Evolutionary conservation across 2,113 vertebrate species (phyloP), one percentile per base, ranked within the genome.

Genomic region (Aptenodytes patagonicus): DNA sequence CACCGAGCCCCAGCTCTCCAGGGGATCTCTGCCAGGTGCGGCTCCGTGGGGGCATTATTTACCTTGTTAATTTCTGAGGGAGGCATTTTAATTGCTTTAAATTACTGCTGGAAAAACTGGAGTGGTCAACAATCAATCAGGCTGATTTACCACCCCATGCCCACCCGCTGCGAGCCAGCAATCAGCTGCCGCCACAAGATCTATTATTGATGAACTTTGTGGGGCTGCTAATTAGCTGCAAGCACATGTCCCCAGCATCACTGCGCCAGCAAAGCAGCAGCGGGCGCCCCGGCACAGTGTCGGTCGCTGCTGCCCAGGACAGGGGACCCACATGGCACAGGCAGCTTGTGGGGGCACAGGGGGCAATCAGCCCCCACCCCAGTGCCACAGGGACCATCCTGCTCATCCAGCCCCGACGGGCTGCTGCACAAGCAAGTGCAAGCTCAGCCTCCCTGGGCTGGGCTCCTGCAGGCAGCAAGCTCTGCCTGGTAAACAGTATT

Each of bases 151-250:
- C 96, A 95, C 95, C 93, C 70, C 93, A 13, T 94, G 66, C 97
- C 97, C 96, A 96, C 98, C 98, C 65, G 93, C 98, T 57, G 95
- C 38, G 93, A 98, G 97, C 96, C 97, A 51, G 98, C 98, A 98
- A 98, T 98, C 98, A 98, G 97, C 98, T 95, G 88, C 98, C 85
- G 70, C 98, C 95, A 78, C 98, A 77, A 97, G 98, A 98, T 98
- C 98, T 93, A 92, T 98, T 98, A 98, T 98, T 98, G 99, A 99
- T 98, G 98, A 99, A 98, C 98, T 98, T 98, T 96, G 98, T 72
- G 57, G 97, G 98, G 79, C 96, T 36, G 94, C 98, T 99, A 98
- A 99, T 99, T 98, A 99, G 98, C 98, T 97, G 84, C 51, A n/a
- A 97, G 97, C 78, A n/a, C 97, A 89, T 95, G 57, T 93, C 92